These are phyloP conservation scores for Molanna angustata DNA, from an alignment of 2,888 invertebrate genomes.

Conservation along the genomic window DNA sequence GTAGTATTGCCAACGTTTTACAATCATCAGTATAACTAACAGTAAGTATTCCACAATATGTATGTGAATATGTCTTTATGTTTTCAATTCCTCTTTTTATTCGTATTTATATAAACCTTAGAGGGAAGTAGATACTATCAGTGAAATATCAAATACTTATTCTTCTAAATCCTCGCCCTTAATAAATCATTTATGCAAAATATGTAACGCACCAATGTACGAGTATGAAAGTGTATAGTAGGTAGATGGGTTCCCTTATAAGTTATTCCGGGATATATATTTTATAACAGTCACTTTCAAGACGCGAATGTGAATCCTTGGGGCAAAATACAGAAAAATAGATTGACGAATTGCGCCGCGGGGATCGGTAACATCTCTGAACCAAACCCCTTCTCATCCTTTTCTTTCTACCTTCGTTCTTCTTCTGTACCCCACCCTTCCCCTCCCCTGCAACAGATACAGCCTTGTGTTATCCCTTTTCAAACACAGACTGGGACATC, in stretches of 20 bases:
- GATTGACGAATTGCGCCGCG: slow-evolving; percentile 27
- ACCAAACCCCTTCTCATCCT: no score
- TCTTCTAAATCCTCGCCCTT: slow-evolving; percentile 9
- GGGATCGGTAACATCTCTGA: slow-evolving; percentile 17
- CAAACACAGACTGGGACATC: slow-evolving; percentile 4
- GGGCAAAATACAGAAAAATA: slow-evolving; percentile 27
- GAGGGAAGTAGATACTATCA: slow-evolving; percentile 9
- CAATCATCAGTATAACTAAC: no score
- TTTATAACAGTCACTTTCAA: slow-evolving; percentile 25
- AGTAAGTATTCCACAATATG: no score
- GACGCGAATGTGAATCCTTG: slow-evolving; percentile 23
- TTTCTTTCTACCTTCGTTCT: no score
- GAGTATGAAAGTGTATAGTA: no score
- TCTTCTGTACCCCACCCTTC: no score
- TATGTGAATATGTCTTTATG: no score
- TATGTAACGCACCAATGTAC: slow-evolving; percentile 4
- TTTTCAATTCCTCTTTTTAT: no score
- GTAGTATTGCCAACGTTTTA: no score
- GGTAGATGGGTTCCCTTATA: slow-evolving; percentile 19
- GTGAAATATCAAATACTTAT: slow-evolving; percentile 12
- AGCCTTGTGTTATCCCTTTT: slow-evolving; percentile 1
- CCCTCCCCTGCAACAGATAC: no score
- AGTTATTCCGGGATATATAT: slow-evolving; percentile 19
- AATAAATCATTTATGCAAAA: slow-evolving; percentile 24
- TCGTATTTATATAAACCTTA: no score